phyloP scores from a whole-genome alignment of 2,797 vertebrate genomes.

The Discoglossus pictus region DNA sequence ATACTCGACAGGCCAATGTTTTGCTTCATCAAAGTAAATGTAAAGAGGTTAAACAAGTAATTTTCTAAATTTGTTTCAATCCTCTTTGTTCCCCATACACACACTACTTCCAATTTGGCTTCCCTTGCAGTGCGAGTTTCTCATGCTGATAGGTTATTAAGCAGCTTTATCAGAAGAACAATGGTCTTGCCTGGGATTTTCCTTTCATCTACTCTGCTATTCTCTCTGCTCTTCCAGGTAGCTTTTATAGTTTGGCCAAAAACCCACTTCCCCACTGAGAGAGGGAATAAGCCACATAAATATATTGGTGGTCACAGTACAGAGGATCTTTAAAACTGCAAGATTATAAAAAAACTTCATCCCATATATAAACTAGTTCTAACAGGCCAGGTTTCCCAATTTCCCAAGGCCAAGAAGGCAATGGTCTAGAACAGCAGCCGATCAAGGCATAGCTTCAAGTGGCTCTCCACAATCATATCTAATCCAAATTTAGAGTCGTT shows the following conservation, averaged over 20 bases:
- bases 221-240: slow-evolving; percentile 52
- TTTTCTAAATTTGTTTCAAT: slow-evolving; percentile 21
- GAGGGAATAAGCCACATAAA: slow-evolving; percentile 55
- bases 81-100: slow-evolving; percentile 23
- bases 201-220: slow-evolving; percentile 60
- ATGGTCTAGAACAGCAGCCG: too few species aligned
- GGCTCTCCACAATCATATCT: too few species aligned
- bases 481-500: too few species aligned
- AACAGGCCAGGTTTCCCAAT: too few species aligned
- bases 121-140: slow-evolving; percentile 13
- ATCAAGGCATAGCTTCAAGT: too few species aligned
- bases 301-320: neutral
- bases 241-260: slow-evolving; percentile 65
- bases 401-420: too few species aligned
- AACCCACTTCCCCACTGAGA: slow-evolving; percentile 59
- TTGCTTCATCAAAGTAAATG: neutral
- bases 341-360: too few species aligned
- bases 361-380: too few species aligned
- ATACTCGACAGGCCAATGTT: slow-evolving; percentile 1
- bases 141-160: slow-evolving; percentile 38
- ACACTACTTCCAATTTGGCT: slow-evolving; percentile 21
- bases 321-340: neutral
- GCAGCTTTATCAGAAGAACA: slow-evolving; percentile 31
- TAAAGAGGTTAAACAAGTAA: neutral
- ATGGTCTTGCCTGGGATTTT: slow-evolving; percentile 48